phyloP scores from a whole-genome alignment of 2,797 vertebrate species.

The Haliaeetus albicilla region DNA sequence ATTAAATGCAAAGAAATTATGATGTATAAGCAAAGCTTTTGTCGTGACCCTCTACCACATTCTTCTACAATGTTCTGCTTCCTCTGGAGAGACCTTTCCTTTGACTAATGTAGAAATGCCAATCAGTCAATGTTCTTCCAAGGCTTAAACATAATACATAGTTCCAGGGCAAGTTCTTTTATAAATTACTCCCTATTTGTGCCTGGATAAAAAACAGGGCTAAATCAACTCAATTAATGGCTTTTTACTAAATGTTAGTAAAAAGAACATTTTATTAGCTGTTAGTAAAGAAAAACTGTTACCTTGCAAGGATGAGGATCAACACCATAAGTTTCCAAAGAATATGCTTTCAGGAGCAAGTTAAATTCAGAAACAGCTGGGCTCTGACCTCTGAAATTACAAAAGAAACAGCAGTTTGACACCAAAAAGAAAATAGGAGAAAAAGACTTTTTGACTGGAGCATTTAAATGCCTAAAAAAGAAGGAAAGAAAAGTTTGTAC shows the following conservation, averaged over 20 bases:
- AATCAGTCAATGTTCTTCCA: not conserved
- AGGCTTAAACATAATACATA: not conserved
- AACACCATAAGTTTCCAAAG: slow-evolving; percentile 94
- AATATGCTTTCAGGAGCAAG: slow-evolving; percentile 91
- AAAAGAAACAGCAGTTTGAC: slow-evolving; percentile 1
- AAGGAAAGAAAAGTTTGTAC: not conserved
- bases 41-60: not conserved
- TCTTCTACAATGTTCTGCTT: not conserved
- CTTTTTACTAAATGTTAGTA: not conserved
- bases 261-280: not conserved
- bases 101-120: not conserved
- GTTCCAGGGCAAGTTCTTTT: not conserved
- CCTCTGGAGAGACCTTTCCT: not conserved
- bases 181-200: not conserved
- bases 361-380: slow-evolving; percentile 89
- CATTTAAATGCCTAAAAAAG: not conserved
- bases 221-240: not conserved
- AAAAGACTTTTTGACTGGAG: not conserved
- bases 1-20: not conserved
- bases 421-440: not conserved
- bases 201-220: not conserved
- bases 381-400: slow-evolving; percentile 84
- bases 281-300: not conserved
- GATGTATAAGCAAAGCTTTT: not conserved
- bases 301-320: slow-evolving; percentile 99